These are phyloP conservation scores for Protaetia brevitarsis DNA, from an alignment of 1,140 invertebrate species.

Conservation along the genomic window DNA sequence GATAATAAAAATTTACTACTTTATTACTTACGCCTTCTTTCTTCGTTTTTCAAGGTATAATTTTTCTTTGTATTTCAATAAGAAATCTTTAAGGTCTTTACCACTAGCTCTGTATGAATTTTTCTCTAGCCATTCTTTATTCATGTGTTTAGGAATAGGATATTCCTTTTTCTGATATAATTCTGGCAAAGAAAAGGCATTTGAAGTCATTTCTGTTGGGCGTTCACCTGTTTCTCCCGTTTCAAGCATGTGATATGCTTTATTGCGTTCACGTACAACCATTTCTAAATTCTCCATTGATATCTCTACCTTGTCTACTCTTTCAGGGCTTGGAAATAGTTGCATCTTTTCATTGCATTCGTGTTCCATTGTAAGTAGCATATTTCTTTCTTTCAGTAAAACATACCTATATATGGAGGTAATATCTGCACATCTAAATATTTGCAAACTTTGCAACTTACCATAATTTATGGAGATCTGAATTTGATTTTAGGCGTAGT, in stretches of 20 bases:
- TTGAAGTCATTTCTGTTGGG: constrained; percentile 57
- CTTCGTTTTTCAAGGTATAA: constrained; percentile 56
- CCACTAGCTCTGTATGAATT: constrained; percentile 48
- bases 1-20: neutral
- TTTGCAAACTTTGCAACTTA: constrained; percentile 48
- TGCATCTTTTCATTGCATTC: constrained; percentile 65
- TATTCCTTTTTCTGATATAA: constrained; percentile 55
- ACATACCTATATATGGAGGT: constrained; percentile 65
- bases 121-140: constrained; percentile 58
- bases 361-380: constrained; percentile 95
- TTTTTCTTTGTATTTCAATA: constrained; percentile 64
- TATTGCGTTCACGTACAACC: constrained; percentile 89
- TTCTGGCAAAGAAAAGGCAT: constrained; percentile 58
- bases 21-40: constrained; percentile 21
- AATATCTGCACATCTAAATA: neutral
- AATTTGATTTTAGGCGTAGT: constrained; percentile 90
- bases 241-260: constrained; percentile 87
- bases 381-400: constrained; percentile 93
- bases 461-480: constrained; percentile 98
- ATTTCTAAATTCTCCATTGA: constrained; percentile 94
- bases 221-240: constrained; percentile 81
- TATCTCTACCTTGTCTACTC: constrained; percentile 91
- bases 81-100: constrained; percentile 62
- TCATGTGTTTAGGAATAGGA: constrained; percentile 57
- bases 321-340: constrained; percentile 91